Evolutionary conservation across 92 coral and sea anemone genomes (phyloP).

Genomic region (Palythoa grandis): DNA sequence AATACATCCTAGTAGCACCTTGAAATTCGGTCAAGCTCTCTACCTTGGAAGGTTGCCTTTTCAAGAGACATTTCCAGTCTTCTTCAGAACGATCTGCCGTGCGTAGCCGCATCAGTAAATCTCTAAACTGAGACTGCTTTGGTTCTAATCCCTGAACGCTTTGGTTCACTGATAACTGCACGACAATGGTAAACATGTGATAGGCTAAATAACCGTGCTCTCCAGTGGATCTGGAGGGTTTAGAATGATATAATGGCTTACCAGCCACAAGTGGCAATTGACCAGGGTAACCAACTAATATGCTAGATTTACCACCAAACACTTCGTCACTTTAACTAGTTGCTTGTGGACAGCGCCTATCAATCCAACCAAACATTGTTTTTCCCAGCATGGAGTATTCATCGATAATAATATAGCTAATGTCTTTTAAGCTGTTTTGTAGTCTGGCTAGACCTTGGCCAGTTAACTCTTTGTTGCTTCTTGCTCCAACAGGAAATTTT

Average conservation of each 20-base stretch:
- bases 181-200: too few species aligned
- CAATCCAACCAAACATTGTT: constrained; percentile 64
- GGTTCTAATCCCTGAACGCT: too few species aligned
- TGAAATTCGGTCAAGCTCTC: too few species aligned
- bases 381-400: constrained; percentile 64
- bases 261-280: constrained; percentile 58
- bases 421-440: constrained; percentile 48
- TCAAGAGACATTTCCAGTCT: too few species aligned
- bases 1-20: too few species aligned
- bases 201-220: too few species aligned
- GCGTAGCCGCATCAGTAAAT: too few species aligned
- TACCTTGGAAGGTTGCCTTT: too few species aligned
- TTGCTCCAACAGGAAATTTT: neutral
- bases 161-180: too few species aligned
- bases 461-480: constrained; percentile 2
- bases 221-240: too few species aligned
- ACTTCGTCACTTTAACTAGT: constrained; percentile 50
- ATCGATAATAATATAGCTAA: constrained; percentile 49
- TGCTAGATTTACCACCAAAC: constrained; percentile 64
- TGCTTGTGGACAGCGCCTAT: constrained; percentile 59
- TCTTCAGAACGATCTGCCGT: too few species aligned
- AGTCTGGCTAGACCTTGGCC: constrained; percentile 45
- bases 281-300: constrained; percentile 60
- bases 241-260: neutral
- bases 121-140: too few species aligned